Conservation (phyloP, 2,113 vertebrate species). For the Cochlearius cochlearius region DNA sequence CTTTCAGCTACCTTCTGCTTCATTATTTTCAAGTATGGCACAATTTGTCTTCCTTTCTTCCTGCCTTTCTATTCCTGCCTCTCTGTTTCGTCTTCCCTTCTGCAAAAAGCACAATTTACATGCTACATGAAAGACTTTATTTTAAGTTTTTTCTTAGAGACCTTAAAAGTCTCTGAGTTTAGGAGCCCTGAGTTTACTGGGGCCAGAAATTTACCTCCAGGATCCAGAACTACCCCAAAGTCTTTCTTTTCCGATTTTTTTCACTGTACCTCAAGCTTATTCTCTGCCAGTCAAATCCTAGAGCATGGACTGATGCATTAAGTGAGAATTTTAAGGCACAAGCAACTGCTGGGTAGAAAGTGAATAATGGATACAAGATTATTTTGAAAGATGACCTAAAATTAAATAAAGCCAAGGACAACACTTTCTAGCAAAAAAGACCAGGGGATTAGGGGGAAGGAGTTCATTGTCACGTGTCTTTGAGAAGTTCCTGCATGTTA, state of each 20-base stretch:
- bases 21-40: background rate
- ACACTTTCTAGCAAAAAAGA: background rate
- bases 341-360: background rate
- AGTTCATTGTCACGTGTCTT: background rate
- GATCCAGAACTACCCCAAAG: background rate
- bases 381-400: background rate
- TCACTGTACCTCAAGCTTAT: background rate
- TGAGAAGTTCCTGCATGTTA: background rate
- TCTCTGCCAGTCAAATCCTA: background rate
- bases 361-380: background rate
- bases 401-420: background rate
- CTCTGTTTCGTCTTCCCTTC: background rate
- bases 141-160: background rate
- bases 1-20: background rate
- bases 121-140: background rate
- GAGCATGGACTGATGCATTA: background rate
- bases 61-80: background rate
- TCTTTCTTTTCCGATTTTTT: background rate
- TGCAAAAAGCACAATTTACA: background rate
- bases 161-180: background rate
- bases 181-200: background rate
- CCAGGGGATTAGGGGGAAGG: accelerated
- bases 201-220: background rate
- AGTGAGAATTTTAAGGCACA: background rate
- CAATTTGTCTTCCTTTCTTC: background rate